Evolutionary conservation across 2,797 vertebrate genomes (phyloP), one percentile per base, ranked within the genome.

Genomic region (Halcyon badia): DNA sequence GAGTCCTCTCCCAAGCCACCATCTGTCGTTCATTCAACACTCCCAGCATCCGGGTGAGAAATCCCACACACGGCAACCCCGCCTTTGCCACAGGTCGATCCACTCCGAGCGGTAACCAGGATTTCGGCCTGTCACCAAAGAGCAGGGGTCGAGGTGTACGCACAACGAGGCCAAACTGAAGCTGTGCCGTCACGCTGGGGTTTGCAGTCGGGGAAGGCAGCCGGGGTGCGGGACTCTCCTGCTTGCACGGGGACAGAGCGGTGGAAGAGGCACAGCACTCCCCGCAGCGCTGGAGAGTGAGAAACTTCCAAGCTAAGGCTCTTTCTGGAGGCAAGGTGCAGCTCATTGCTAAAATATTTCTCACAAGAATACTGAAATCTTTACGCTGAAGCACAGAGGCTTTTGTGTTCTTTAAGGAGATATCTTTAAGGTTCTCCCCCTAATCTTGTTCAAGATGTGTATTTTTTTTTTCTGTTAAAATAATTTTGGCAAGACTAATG

Each of bases 1-100:
- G 0, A 62, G 56, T 11, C 65, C 44, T 15, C 11, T 64, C 84
- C 37, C 46, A 61, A 39, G 44, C 41, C 71, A n/a, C 70, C 9
- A 30, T 3, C 71, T n/a, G 68, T 16, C 57, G 28, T 20, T 49
- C 41, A 16, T 26, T 21, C 49, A 57, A 14, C 49, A 17, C 62
- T 35, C 48, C 6, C 58, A 65, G 26, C 22, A 51, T 21, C 2
- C 0, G 39, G 14, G 6, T 35, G 58, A 83, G 54, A 24, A 51
- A 30, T 18, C 31, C 37, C 48, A 15, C 14, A 14, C 6, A 5
- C 4, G 42, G 10, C 16, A 54, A 6, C 20, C 3, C 66, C 26
- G 26, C 0, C 4, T 22, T 5, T 61, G 60, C 35, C 28, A 20
- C 3, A 5, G 2, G 6, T 7, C 10, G 60, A 24, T 58, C 57